Evolutionary conservation across 1,140 invertebrate genomes (phyloP).

Genomic region (Calephelis nemesis): DNA sequence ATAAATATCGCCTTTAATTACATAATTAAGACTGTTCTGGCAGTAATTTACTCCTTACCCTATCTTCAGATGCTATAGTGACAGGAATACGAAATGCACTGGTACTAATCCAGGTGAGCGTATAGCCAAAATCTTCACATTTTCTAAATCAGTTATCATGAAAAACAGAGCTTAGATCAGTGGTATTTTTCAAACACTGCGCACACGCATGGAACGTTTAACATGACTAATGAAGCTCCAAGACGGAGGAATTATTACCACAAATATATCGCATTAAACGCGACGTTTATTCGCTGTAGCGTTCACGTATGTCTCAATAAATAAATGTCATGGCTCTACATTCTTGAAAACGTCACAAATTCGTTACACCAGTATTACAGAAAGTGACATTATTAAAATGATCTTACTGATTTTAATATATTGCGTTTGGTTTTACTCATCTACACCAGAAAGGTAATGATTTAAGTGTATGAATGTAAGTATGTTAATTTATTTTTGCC

Average conservation of each 20-base stretch:
- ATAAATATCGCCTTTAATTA: too few species aligned
- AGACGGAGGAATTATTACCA: constrained; percentile 27
- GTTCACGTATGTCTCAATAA: constrained; percentile 45
- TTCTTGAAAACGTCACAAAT: constrained; percentile 23
- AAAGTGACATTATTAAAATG: constrained; percentile 8
- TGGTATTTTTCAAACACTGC: constrained; percentile 17
- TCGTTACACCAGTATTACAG: background rate
- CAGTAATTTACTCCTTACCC: too few species aligned
- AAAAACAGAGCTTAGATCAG: background rate
- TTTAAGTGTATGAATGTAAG: too few species aligned
- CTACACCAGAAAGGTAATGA: too few species aligned
- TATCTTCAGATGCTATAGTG: too few species aligned
- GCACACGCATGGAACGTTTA: constrained; percentile 39
- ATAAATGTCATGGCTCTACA: constrained; percentile 30
- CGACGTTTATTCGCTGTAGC: constrained; percentile 30
- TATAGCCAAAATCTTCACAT: too few species aligned
- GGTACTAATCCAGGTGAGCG: too few species aligned
- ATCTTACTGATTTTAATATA: constrained; percentile 8
- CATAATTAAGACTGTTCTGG: too few species aligned
- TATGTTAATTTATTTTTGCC: too few species aligned
- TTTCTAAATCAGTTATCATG: too few species aligned
- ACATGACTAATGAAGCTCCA: constrained; percentile 43
- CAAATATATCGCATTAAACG: constrained; percentile 33
- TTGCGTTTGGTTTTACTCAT: background rate
- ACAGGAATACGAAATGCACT: too few species aligned